Base-by-base conservation (phyloP, 2,797 vertebrate species). In the Yasuhikotakia modesta region DNA sequence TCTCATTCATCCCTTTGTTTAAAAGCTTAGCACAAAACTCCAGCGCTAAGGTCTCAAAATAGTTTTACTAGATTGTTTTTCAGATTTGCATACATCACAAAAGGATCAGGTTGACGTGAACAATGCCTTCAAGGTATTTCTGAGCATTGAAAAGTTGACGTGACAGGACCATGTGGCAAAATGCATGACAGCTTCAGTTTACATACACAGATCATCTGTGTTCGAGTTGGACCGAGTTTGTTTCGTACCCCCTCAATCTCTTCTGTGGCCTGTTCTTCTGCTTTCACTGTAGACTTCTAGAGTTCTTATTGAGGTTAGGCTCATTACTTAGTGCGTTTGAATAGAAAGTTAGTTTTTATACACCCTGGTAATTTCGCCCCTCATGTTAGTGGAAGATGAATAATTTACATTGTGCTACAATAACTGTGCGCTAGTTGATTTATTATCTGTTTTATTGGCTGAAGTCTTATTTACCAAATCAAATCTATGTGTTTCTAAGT, bases 61-160 rank as follows among this genome's bases (percentile, higher is more conserved):
- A 45, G 32, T 63, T 70, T 19, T 21, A 53, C 46, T 64, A 64
- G 67, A n/a, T 70, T 63, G 27, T 63, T 63, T 66, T 70, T 70
- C 11, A 43, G 46, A 78, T 63, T 78, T 55, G 58, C 64, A 27
- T 70, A 27, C 58, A 58, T 78, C 76, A 78, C 30, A 22, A 52
- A 71, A 57, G 52, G 67, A 78, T 78, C 67, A 70, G 76, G 76
- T 64, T 78, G 46, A 71, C 58, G 21, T 64, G 58, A 70, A 64
- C 68, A 78, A 64, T 71, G 76, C 76, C 76, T 78, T 71, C 32
- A 64, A 68, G 76, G 76, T 78, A 70, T 78, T 78, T 71, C 68
- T 67, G 17, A 78, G 32, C 46, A 27, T 78, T 78, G 76, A 78
- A 70, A 57, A 63, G 55, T 53, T 76, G 66, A 66, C 71, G 76